Conservation (phyloP, 1,140 invertebrate genomes). For the Dendrolimus kikuchii region DNA sequence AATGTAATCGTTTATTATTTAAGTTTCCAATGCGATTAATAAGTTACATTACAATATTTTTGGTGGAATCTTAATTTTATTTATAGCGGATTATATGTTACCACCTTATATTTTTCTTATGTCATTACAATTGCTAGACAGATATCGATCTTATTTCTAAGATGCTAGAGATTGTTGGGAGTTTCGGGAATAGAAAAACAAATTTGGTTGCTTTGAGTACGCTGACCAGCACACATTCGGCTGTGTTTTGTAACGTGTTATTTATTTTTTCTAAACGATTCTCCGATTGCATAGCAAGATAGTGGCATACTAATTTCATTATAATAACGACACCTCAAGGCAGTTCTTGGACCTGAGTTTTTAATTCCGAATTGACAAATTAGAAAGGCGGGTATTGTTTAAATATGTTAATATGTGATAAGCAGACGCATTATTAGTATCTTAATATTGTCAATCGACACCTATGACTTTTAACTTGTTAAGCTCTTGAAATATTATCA, state of each 20-base stretch:
- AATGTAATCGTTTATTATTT: not conserved
- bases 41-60: slow-evolving; percentile 33
- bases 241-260: slow-evolving; percentile 25
- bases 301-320: slow-evolving; percentile 23
- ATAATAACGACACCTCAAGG: slow-evolving; percentile 13
- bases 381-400: not conserved
- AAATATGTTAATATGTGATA: slow-evolving; percentile 2
- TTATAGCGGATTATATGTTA: slow-evolving; percentile 25
- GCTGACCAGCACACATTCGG: not conserved
- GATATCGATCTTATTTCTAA: too few relatives aligned
- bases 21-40: slow-evolving; percentile 32
- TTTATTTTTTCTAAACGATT: slow-evolving; percentile 21
- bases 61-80: slow-evolving; percentile 23
- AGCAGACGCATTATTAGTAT: not conserved
- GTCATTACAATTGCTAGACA: too few relatives aligned
- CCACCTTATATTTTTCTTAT: slow-evolving; percentile 7
- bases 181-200: too few relatives aligned
- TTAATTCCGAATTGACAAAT: slow-evolving; percentile 13
- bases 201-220: too few relatives aligned
- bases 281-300: slow-evolving; percentile 19
- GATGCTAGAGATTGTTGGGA: too few relatives aligned
- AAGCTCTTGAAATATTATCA: too few relatives aligned
- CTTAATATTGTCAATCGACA: too few relatives aligned
- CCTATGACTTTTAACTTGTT: too few relatives aligned
- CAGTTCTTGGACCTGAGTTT: not conserved